Conservation (phyloP, 2,888 invertebrate species). For the Caradrina clavipalpis region DNA sequence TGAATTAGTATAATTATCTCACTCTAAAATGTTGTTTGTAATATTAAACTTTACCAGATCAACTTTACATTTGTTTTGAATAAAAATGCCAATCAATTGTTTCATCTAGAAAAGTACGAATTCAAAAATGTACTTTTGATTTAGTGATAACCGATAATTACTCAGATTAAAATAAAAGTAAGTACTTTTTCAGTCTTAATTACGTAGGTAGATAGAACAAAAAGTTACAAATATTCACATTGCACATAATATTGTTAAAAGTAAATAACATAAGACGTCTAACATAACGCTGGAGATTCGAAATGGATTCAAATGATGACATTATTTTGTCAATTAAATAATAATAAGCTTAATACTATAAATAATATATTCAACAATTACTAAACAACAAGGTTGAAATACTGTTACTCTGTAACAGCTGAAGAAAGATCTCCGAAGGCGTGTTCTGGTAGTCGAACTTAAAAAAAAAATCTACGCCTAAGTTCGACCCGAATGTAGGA, state of each 20-base stretch:
- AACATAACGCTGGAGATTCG: slow-evolving; percentile 16
- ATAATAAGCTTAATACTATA: neutral
- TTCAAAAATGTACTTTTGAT: too few relatives aligned
- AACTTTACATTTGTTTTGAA: too few relatives aligned
- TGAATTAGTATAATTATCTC: too few relatives aligned
- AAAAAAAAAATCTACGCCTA: too few relatives aligned
- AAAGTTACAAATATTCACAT: neutral
- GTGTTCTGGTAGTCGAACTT: neutral
- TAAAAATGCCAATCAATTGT: too few relatives aligned
- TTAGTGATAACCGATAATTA: too few relatives aligned
- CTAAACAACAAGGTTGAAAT: neutral
- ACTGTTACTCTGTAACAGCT: neutral
- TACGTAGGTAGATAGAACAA: too few relatives aligned
- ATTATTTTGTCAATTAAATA: slow-evolving; percentile 2
- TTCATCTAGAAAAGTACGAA: too few relatives aligned
- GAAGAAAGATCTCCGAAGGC: neutral
- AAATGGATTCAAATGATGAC: slow-evolving; percentile 16
- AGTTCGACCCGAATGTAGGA: neutral
- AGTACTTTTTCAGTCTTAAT: too few relatives aligned
- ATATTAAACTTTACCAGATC: too few relatives aligned
- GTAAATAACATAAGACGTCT: neutral
- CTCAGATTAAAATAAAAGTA: too few relatives aligned
- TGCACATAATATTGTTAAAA: neutral
- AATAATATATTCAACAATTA: neutral
- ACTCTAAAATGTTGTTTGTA: too few relatives aligned